Conservation (phyloP, 2,113 vertebrate species). For the Carassius carassius region DNA sequence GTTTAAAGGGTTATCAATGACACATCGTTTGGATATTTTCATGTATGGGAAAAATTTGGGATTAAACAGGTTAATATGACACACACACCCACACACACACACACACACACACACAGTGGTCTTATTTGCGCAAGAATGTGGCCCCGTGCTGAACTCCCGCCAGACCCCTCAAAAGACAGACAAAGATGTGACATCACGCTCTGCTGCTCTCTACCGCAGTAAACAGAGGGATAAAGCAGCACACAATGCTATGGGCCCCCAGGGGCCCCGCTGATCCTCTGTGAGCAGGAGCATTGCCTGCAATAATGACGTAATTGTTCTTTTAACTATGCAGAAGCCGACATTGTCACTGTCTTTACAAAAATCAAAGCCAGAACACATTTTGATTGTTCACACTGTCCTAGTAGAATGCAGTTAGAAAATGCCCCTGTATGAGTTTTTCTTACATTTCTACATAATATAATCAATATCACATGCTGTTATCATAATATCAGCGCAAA, state of each 20-base stretch:
- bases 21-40: too few species aligned
- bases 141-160: slow-evolving; percentile 14
- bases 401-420: too few species aligned
- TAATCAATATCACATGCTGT: not conserved
- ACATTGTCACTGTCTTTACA: not conserved
- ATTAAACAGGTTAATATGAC: too few species aligned
- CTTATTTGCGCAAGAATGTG: not conserved
- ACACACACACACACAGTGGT: not conserved
- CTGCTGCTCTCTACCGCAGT: slow-evolving; percentile 4
- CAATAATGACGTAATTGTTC: not conserved
- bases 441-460: not conserved
- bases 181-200: slow-evolving; percentile 47
- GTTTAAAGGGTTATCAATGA: too few species aligned
- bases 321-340: not conserved
- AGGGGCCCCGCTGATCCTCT: not conserved
- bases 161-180: not conserved
- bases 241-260: not conserved
- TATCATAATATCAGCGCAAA: too few species aligned
- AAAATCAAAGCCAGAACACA: not conserved
- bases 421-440: not conserved
- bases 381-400: not conserved
- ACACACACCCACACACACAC: not conserved
- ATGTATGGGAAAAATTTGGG: too few species aligned
- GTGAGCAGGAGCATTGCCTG: not conserved
- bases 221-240: not conserved